Base-by-base conservation (phyloP, 2,797 vertebrate genomes). In the Pseudomugil tenellus region DNA sequence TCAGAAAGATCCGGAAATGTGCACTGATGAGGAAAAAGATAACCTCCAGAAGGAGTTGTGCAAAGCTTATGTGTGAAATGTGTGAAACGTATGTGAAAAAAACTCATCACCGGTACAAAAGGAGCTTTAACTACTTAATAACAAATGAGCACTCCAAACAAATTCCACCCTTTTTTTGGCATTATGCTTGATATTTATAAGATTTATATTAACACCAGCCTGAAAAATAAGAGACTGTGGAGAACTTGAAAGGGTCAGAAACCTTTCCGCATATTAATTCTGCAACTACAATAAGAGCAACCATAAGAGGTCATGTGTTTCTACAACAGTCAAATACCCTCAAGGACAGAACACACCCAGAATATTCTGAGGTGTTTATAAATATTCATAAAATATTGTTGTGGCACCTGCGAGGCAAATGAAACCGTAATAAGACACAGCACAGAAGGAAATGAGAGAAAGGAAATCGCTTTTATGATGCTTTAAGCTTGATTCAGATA, bases 401-500 rank as follows among this genome's bases (percentile, higher is more conserved):
- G 32, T 54, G 62, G 28, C 54, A 72, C 60, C 61, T 74, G 51
- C 43, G 3, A 72, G 58, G 70, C 61, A 82, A 75, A 74, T 5
- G 25, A 21, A 81, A 68, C 21, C 13, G 23, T 58, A 49, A 67
- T 21, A 63, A 53, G 52, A 77, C 41, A 21, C 31, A 21, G 26
- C 63, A 55, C 29, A 53, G 43, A 63, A 49, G 39, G 34, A 65
- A 70, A 74, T 59, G 52, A 61, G 21, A 35, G 52, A 5, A 25
- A 67, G 29, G 35, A 23, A 57, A 74, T 52, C 48, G 43, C 34
- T 70, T 68, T 73, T 56, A 69, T 64, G 59, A 80, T 57, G 49
- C 54, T 80, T 77, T 49, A 72, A 53, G 70, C 76, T 67, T 1
- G 59, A 75, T 81, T 87, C 69, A 69, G 71, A 85, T 83, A 77